Percentiles rank a stretch among this genome's conserved stretches.
phyloP scores from a whole-genome alignment of 2,888 invertebrate genomes.

The Cantharis rustica region DNA sequence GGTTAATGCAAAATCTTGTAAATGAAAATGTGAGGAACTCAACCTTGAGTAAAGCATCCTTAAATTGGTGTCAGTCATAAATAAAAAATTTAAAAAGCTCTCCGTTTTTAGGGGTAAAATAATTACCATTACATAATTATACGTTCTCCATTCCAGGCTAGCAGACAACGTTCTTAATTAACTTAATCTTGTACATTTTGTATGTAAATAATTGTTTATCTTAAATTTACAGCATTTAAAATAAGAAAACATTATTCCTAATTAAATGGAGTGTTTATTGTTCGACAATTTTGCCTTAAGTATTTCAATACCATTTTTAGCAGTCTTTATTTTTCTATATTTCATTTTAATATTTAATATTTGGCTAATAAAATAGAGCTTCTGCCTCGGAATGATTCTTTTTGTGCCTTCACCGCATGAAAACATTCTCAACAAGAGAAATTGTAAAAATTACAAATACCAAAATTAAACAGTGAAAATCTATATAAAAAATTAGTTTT shows the following conservation, averaged over 20 bases:
- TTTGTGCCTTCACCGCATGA: not conserved
- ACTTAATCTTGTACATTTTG: not conserved
- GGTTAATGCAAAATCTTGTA: not conserved
- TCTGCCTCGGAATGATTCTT: not conserved
- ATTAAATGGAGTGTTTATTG: no score
- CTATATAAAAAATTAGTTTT: no score
- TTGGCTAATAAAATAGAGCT: not conserved
- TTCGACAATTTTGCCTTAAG: no score
- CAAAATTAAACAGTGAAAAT: not conserved
- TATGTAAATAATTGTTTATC: not conserved
- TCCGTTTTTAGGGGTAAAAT: not conserved
- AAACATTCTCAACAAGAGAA: not conserved
- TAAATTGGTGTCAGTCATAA: not conserved
- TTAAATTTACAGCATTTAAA: not conserved
- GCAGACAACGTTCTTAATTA: not conserved
- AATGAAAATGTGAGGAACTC: not conserved
- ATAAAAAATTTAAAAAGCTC: not conserved
- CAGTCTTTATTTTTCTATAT: not conserved
- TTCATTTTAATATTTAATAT: not conserved
- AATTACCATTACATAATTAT: not conserved
- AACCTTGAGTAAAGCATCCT: not conserved
- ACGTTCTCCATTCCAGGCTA: not conserved
- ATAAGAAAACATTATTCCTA: no score
- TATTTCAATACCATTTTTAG: not conserved
- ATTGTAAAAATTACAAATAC: not conserved